Conservation (phyloP, 2,888 invertebrate species). For the Drosophila heteroneura region DNA sequence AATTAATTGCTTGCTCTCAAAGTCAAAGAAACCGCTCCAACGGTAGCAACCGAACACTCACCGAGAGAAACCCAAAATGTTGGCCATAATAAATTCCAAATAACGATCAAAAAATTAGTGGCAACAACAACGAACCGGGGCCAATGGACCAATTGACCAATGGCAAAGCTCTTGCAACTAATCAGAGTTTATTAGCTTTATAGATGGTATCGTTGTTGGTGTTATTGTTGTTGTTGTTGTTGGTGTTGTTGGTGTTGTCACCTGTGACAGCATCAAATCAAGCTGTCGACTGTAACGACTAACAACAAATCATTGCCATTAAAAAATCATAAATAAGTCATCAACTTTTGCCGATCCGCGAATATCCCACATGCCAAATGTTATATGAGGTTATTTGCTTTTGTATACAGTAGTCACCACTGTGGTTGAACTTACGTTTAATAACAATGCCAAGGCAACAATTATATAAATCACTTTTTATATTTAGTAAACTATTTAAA, state of each 20-base stretch:
- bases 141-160: slow-evolving; percentile 30
- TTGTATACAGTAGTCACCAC: slow-evolving; percentile 38
- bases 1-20: slow-evolving; percentile 77
- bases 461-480: not conserved
- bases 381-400: slow-evolving; percentile 6
- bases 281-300: slow-evolving; percentile 47
- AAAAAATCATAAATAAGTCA: slow-evolving; percentile 73
- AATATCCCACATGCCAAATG: slow-evolving; percentile 33
- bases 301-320: slow-evolving; percentile 53
- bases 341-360: slow-evolving; percentile 45
- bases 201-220: slow-evolving; percentile 20
- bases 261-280: slow-evolving; percentile 32
- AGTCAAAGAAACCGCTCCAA: slow-evolving; percentile 64
- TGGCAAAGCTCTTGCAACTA: slow-evolving; percentile 58
- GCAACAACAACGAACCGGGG: slow-evolving; percentile 31
- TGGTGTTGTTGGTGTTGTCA: slow-evolving; percentile 31
- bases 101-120: slow-evolving; percentile 69
- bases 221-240: slow-evolving; percentile 22
- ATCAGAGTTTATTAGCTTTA: slow-evolving; percentile 65
- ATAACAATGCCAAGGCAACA: not conserved
- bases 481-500: not conserved
- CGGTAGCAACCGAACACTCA: slow-evolving; percentile 35
- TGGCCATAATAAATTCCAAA: slow-evolving; percentile 68
- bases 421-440: not conserved
- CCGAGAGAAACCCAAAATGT: slow-evolving; percentile 20